Conservation (phyloP, 1,140 invertebrate species). For the Steinernema feltiae region DNA sequence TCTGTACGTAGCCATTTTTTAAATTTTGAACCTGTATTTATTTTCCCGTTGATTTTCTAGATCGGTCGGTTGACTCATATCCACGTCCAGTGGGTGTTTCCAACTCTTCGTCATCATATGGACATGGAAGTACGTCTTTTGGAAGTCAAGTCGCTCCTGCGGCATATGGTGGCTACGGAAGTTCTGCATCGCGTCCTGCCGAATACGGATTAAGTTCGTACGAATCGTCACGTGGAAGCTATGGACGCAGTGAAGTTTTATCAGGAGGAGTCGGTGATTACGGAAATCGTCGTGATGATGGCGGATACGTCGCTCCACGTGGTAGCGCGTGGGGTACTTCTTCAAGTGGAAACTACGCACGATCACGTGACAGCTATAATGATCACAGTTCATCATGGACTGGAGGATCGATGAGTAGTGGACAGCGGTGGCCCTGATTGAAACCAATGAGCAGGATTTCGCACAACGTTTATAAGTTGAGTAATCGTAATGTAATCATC, state of each 20-base stretch:
- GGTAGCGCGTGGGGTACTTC: neutral
- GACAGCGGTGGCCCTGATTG: neutral
- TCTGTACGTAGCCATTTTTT: neutral
- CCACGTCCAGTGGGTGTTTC: neutral
- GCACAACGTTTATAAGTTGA: neutral
- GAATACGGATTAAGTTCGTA: neutral
- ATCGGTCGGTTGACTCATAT: neutral
- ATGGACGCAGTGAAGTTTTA: neutral
- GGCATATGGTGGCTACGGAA: neutral
- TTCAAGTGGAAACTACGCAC: neutral
- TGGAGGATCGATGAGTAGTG: neutral
- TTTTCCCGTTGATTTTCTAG: neutral
- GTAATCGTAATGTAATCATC: neutral
- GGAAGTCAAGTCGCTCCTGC: neutral
- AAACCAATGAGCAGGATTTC: neutral
- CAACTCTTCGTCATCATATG: neutral
- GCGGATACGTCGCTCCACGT: neutral
- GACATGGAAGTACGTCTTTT: neutral
- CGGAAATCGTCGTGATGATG: neutral
- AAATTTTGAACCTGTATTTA: neutral
- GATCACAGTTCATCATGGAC: neutral
- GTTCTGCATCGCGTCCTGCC: neutral
- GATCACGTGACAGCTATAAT: neutral
- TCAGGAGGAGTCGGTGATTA: neutral
- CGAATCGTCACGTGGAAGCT: neutral